phyloP scores from a whole-genome alignment of 2,888 invertebrate species.

The Lycocerus yunnanus region DNA sequence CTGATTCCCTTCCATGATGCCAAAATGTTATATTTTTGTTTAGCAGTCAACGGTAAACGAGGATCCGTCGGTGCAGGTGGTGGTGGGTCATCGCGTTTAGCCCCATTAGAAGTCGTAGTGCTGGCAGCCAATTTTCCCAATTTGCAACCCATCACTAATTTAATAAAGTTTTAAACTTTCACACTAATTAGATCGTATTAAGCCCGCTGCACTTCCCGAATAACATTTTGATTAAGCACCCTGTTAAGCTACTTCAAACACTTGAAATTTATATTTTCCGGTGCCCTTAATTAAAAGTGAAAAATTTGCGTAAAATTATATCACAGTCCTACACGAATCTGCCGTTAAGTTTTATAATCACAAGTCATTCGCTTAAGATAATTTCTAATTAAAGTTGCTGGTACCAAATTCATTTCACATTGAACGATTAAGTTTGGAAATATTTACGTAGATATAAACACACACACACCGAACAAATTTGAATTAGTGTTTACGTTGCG shows the following conservation, averaged over 20 bases:
- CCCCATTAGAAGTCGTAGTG: conserved; percentile 44
- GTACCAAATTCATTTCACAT: conserved; percentile 1
- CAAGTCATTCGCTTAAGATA: not conserved
- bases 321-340: not conserved
- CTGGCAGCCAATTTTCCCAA: conserved; percentile 70
- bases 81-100: conserved; percentile 63
- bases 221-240: not conserved
- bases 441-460: conserved; percentile 30
- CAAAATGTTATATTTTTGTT: conserved; percentile 85
- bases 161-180: conserved; percentile 8
- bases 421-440: not conserved
- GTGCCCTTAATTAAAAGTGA: not conserved
- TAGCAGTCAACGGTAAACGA: conserved; percentile 79
- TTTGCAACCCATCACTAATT: conserved; percentile 72
- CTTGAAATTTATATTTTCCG: not conserved
- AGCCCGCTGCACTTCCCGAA: not conserved
- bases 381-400: not conserved
- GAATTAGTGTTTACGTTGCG: conserved; percentile 23
- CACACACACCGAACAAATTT: conserved; percentile 24
- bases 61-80: conserved; percentile 76
- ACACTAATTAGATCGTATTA: not conserved
- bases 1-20: conserved; percentile 92
- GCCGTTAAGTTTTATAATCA: not conserved
- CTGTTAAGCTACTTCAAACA: not conserved
- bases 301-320: not conserved